Conservation (phyloP, 2,888 invertebrate genomes). For the Dicyrtomina minuta region DNA sequence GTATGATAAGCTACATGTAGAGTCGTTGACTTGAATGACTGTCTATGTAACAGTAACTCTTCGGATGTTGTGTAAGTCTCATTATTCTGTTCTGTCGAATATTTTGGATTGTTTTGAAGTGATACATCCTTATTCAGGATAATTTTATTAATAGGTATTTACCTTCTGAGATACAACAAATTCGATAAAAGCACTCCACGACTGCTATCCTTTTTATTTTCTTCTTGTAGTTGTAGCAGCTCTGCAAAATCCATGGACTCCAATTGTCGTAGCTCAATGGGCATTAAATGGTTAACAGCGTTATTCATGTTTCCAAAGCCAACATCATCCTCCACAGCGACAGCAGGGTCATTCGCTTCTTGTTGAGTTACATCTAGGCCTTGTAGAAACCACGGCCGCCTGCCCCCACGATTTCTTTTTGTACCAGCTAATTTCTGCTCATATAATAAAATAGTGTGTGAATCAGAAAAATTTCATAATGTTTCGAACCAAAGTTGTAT, state of each 20-base stretch:
- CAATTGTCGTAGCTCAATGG: constrained; percentile 81
- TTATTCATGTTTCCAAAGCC: constrained; percentile 60
- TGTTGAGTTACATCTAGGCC: constrained; percentile 57
- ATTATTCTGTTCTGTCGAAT: no score
- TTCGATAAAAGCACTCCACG: constrained; percentile 40
- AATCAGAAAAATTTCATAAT: no score
- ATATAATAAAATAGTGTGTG: background rate
- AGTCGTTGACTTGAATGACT: no score
- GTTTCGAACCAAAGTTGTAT: no score
- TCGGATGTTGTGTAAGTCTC: no score
- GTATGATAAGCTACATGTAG: no score
- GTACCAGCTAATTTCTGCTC: constrained; percentile 73
- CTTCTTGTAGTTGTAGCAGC: constrained; percentile 56
- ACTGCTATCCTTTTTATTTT: constrained; percentile 59
- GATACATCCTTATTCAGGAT: no score
- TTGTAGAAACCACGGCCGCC: constrained; percentile 76
- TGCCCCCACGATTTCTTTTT: constrained; percentile 61
- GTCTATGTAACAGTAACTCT: no score
- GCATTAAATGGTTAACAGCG: constrained; percentile 68
- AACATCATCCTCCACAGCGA: constrained; percentile 46
- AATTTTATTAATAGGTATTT: no score
- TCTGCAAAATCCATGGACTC: constrained; percentile 60
- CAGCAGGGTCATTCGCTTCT: constrained; percentile 40
- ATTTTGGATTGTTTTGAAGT: no score
- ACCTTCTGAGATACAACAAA: constrained; percentile 48